Conservation (phyloP, 2,113 vertebrate species). For the Pseudorectes ferrugineus region DNA sequence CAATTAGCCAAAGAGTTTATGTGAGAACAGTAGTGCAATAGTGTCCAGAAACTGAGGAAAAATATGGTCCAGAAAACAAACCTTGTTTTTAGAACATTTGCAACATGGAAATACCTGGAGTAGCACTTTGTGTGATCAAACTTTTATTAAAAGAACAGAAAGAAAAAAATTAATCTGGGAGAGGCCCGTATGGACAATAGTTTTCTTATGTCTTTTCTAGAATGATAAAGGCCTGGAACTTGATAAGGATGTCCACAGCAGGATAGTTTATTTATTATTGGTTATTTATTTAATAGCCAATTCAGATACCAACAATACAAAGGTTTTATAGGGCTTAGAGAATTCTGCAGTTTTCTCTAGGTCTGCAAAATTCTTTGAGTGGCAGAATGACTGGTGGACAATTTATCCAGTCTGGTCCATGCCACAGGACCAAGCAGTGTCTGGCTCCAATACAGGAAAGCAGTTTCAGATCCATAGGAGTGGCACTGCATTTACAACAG, state of each 20-base stretch:
- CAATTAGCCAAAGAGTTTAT: not conserved
- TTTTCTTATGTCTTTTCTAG: not conserved
- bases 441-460: fast-evolving
- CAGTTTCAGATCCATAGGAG: not conserved
- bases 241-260: not conserved
- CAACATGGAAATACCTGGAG: not conserved
- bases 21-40: not conserved
- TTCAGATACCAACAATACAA: not conserved
- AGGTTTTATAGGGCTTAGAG: not conserved
- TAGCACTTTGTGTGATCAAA: fast-evolving
- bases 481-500: not conserved
- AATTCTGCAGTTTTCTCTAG: not conserved
- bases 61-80: not conserved
- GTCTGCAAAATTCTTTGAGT: not conserved
- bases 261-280: not conserved
- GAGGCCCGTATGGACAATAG: not conserved
- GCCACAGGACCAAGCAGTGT: not conserved
- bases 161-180: not conserved
- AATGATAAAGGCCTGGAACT: not conserved
- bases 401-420: not conserved
- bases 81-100: not conserved
- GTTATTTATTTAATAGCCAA: not conserved
- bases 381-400: not conserved
- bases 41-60: not conserved
- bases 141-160: not conserved